Percentiles rank a stretch among this genome's conserved stretches.
phyloP scores from a whole-genome alignment of 2,888 invertebrate species.

The Mimachlamys varia region DNA sequence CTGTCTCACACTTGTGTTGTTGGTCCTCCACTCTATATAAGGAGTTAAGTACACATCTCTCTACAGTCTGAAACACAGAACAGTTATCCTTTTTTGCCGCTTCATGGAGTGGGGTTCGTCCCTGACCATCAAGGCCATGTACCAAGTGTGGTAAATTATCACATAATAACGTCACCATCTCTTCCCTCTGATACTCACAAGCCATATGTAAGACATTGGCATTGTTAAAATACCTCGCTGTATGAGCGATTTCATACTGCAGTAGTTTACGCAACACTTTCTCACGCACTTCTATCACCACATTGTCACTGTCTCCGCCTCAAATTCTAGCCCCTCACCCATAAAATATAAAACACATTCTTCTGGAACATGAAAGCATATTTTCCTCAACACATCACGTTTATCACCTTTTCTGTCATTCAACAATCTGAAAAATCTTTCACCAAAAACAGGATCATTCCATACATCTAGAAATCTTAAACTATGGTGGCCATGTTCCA shows the following conservation, averaged over 20 bases:
- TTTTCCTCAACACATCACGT: neutral
- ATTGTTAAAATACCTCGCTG: neutral
- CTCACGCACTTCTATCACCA: neutral
- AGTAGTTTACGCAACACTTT: neutral
- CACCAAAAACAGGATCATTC: neutral
- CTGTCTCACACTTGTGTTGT: neutral
- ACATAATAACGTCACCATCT: neutral
- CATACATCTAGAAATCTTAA: neutral
- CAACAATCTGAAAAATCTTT: neutral
- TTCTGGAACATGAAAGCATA: neutral
- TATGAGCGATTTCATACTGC: neutral
- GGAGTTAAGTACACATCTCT: neutral
- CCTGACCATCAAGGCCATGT: neutral
- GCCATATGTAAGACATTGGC: neutral
- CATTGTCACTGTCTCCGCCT: neutral
- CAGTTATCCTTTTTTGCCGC: neutral
- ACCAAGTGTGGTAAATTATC: neutral
- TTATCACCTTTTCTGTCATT: neutral
- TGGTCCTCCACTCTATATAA: neutral
- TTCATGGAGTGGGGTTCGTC: neutral
- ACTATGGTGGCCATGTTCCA: neutral
- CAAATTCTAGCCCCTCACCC: neutral
- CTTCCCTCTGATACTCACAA: neutral
- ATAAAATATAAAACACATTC: neutral
- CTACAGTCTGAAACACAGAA: neutral